These are phyloP conservation scores for Ahaetulla prasina DNA, from an alignment of 2,113 vertebrate species.

Conservation along the genomic window DNA sequence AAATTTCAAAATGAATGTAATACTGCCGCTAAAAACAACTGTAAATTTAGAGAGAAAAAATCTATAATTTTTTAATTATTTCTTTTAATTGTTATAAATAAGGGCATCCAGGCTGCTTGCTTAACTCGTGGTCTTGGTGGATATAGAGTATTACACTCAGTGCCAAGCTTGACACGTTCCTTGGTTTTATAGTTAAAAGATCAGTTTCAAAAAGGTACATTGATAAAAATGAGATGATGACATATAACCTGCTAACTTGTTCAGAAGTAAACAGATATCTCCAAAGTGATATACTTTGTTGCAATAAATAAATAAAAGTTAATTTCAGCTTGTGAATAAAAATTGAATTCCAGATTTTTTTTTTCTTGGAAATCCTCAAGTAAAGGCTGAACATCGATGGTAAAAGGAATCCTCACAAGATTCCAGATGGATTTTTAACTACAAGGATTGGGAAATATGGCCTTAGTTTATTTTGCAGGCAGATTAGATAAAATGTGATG, in stretches of 20 bases:
- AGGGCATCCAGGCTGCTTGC: neutral
- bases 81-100: neutral
- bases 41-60: neutral
- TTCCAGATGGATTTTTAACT: neutral
- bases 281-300: neutral
- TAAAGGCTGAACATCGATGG: neutral
- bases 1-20: neutral
- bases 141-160: neutral
- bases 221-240: neutral
- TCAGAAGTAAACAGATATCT: neutral
- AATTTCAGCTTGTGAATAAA: neutral
- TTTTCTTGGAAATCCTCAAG: neutral
- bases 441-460: neutral
- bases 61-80: neutral
- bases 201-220: neutral
- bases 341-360: neutral
- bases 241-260: neutral
- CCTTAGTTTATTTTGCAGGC: neutral
- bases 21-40: neutral
- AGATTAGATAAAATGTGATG: neutral
- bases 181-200: neutral
- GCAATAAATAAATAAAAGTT: neutral
- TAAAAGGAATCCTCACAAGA: neutral
- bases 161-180: neutral
- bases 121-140: neutral